A percentile compares a stretch with the other conserved stretches of the same genome.
Conservation (phyloP, 2,113 vertebrate species). For the Ancistrus triradiatus region DNA sequence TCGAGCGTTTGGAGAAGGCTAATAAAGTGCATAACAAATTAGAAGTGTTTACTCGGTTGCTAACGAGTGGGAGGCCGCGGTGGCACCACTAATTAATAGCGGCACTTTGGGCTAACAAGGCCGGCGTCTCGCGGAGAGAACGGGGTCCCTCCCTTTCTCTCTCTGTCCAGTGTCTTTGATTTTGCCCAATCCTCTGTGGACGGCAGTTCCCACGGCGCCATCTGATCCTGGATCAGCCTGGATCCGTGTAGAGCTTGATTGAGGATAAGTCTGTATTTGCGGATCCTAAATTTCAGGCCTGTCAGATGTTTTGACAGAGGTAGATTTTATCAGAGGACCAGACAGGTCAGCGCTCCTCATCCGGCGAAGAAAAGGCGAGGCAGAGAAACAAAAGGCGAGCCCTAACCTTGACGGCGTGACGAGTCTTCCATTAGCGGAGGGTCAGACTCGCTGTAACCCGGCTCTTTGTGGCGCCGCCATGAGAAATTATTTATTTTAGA, state of each 20-base stretch:
- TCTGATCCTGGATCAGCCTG: background rate
- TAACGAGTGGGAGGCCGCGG: constrained; percentile 78
- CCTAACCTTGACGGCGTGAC: constrained; percentile 24
- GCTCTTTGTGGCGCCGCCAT: constrained; percentile 26
- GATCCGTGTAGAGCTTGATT: background rate
- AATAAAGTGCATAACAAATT: constrained; percentile 89
- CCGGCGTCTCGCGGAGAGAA: constrained; percentile 52
- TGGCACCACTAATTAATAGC: constrained; percentile 69
- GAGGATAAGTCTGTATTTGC: constrained; percentile 5
- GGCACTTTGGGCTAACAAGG: constrained; percentile 58
- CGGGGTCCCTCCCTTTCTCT: constrained; percentile 9
- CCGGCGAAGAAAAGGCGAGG: background rate
- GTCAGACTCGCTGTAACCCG: constrained; percentile 25
- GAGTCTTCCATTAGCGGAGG: constrained; percentile 41
- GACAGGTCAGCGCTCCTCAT: background rate
- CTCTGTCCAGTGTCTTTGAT: background rate
- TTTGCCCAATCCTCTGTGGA: constrained; percentile 29
- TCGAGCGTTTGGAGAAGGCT: constrained; percentile 71
- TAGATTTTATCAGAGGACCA: background rate
- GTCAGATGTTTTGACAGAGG: background rate
- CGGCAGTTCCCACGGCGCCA: background rate
- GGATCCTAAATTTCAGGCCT: background rate
- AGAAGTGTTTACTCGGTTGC: constrained; percentile 81
- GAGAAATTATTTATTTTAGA: constrained; percentile 39
- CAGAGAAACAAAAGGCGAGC: background rate